Base-by-base conservation (phyloP, 2,113 vertebrate species). In the Glaucomys volans region DNA sequence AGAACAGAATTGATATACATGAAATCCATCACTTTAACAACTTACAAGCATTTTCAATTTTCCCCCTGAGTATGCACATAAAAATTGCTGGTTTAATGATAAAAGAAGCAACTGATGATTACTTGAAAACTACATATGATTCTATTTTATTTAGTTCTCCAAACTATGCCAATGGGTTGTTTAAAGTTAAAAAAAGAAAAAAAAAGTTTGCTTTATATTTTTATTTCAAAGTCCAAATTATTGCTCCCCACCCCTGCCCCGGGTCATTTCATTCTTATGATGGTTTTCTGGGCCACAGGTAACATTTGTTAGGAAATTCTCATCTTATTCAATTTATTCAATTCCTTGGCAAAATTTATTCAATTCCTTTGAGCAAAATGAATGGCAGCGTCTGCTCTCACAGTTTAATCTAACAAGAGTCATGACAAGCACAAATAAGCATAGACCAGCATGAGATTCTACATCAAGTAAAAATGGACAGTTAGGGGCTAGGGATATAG, bases 171-270 rank as follows among this genome's bases (percentile, higher is more conserved):
- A 96, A 96, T 40, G 67, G 52, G 54, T 87, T 93, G 35, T 66
- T 26, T 79, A 64, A 80, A 86, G 12, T 52, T 22, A 35, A 18
- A 47, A 66, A 69, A 3, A 64, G 64, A 52, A 79, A 52, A 37
- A 30, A 57, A 32, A 50, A 4, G 2, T 66, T 52, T n/a, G 28
- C 8, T 47, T 81, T 66, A 17, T 28, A 37, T 92, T 96, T 81
- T 57, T 74, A 95, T 92, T 95, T 94, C 42, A 80, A 97, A 93
- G 26, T 57, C 37, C 62, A 95, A 91, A 81, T 88, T 90, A 90
- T 90, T 30, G n/a, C n/a, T n/a, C n/a, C n/a, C n/a, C n/a, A n/a
- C n/a, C n/a, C n/a, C n/a, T n/a, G n/a, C 37, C 35, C n/a, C 81
- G 57, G 18, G 37, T 83, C 52, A 90, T 12, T 95, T 79, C 87